phyloP scores from a whole-genome alignment of 2,888 invertebrate species.

The Amblyjoppa fuscipennis region DNA sequence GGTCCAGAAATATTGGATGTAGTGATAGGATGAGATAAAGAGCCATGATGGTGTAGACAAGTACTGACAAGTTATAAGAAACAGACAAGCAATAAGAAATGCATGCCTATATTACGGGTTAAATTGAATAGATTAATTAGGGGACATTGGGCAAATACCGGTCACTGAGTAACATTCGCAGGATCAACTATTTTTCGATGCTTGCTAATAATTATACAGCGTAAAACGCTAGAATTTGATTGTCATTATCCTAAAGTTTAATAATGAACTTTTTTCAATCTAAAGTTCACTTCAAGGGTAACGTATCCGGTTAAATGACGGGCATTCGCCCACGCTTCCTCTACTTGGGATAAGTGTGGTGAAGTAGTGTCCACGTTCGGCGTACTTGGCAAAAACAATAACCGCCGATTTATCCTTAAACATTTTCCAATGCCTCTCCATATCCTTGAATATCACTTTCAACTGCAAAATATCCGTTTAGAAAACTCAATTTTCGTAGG shows the following conservation, averaged over 20 bases:
- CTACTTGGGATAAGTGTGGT: no score
- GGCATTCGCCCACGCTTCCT: no score
- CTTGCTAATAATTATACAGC: no score
- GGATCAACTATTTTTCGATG: no score
- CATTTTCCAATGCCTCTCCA: not conserved
- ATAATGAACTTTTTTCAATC: no score
- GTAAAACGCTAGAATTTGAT: no score
- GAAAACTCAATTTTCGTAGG: no score
- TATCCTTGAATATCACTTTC: not conserved
- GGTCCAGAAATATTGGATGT: conserved; percentile 27
- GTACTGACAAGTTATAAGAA: not conserved
- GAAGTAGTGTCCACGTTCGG: not conserved
- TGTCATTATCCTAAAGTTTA: no score
- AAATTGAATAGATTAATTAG: not conserved
- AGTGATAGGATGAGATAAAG: conserved; percentile 11
- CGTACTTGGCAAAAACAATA: not conserved
- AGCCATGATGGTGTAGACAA: not conserved
- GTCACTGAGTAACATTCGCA: no score
- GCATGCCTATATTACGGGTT: not conserved
- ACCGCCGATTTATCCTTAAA: not conserved
- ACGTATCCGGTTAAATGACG: no score
- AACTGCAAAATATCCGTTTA: not conserved
- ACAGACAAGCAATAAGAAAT: not conserved
- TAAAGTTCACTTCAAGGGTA: no score
- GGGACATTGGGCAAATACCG: not conserved